Evolutionary conservation across 1,140 invertebrate species (phyloP), one percentile per base, ranked within the genome.

Genomic region (Aphelenchoides avenae): DNA sequence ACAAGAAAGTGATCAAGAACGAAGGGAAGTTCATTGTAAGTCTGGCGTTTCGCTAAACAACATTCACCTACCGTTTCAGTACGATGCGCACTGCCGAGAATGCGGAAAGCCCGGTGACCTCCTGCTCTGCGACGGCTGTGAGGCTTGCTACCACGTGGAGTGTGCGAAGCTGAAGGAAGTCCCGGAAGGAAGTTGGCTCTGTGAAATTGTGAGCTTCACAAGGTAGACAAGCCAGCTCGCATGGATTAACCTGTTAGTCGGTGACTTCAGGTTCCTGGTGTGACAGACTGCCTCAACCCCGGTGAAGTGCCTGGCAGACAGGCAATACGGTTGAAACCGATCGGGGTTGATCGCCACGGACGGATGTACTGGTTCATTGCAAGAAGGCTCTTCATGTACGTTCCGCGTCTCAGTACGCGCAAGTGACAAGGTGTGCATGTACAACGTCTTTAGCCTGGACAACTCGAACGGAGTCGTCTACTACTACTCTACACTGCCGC

Each of bases 21-120:
- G 66, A 65, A 13, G 50, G 50, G n/a, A 69, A 61, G 15, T 47
- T 54, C 15, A 18, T 37, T 15, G 39, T 56, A 41, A 46, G 53
- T n/a, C 57, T 56, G n/a, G n/a, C n/a, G 34, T 36, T 36, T 36
- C 13, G 18, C 34, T 13, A n/a, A 36, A 36, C 13, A 36, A 36
- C 34, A 13, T 36, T 36, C 18, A 36, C 34, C 18, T 36, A 36
- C 18, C n/a, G 15, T 70, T 70, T 64, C 31, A 66, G 66, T 42
- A 67, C 29, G 90, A 95, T 80, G 90, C 94, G 78, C 89, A 93
- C 76, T 96, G 91, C 77, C 83, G 92, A 72, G 85, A 87, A 39
- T 98, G 94, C 78, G 91, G 95, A 7, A 70, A 70, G 41, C 36
- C 48, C 2, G 68, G 65, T 22, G 56, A 60, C 20, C 34, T 70